Percentiles rank a stretch among this genome's conserved stretches.
Evolutionary conservation across 2,797 vertebrate species (phyloP).

Genomic region (Sparus aurata): DNA sequence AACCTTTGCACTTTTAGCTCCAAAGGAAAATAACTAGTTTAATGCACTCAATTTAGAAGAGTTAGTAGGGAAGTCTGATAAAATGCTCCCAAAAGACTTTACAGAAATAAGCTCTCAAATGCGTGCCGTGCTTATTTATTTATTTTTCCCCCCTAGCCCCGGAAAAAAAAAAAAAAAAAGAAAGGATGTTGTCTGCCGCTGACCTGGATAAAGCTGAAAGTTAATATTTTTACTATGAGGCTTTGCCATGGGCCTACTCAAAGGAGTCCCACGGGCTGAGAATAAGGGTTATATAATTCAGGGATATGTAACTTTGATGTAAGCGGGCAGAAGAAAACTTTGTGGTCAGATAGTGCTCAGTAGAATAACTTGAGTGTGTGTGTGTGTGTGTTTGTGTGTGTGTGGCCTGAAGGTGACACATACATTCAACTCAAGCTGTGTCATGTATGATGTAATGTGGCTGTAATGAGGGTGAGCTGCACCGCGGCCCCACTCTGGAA

Average conservation of each 20-base stretch:
- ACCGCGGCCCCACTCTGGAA: not conserved
- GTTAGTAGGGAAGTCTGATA: conserved; percentile 62
- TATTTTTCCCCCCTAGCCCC: conserved; percentile 7
- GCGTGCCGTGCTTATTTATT: conserved; percentile 40
- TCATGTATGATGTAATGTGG: conserved; percentile 36
- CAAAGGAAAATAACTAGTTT: conserved; percentile 63
- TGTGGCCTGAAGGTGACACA: conserved; percentile 21
- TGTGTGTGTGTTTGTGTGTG: not conserved
- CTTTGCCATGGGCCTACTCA: conserved; percentile 52
- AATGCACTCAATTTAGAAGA: conserved; percentile 60
- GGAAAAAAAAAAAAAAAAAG: conserved; percentile 11
- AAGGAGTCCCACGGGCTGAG: conserved; percentile 39
- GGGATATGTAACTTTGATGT: conserved; percentile 58
- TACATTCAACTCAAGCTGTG: not conserved
- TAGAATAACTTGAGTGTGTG: not conserved
- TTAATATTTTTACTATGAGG: conserved; percentile 59
- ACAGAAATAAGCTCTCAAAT: conserved; percentile 63
- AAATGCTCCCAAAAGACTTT: conserved; percentile 63
- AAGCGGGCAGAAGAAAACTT: conserved; percentile 44
- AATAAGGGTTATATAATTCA: conserved; percentile 45
- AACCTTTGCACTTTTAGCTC: conserved; percentile 60
- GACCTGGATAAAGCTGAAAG: conserved; percentile 66
- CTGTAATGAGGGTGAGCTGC: conserved; percentile 23
- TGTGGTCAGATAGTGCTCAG: conserved; percentile 19
- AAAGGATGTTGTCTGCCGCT: conserved; percentile 17